Base-by-base conservation (phyloP, 2,888 invertebrate species). In the Pogonocherus hispidulus region DNA sequence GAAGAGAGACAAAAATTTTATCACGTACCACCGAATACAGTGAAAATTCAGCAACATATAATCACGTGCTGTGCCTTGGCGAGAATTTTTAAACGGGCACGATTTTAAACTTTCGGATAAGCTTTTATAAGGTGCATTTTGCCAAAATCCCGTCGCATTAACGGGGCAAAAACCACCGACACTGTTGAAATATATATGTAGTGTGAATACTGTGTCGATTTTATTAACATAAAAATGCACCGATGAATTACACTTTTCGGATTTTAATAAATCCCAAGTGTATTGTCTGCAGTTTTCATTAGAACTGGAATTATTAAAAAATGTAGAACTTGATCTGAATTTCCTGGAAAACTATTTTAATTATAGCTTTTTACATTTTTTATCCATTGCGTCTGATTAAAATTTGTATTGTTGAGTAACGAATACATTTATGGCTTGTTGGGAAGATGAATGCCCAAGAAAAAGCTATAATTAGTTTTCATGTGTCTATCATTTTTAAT, bases 1-100 rank as follows among this genome's bases (percentile, higher is more conserved):
- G 35, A 32, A 72, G 52, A 69, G 69, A 67, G 74, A 65, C 49
- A 71, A 62, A 46, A 64, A 68, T 52, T n/a, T 59, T 66, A 70
- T 68, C 70, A 72, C 70, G 71, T 72, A 68, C 35, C 54, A 64
- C 59, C 60, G 69, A 66, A 71, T 69, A 66, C 66, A 69, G 69
- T 67, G 64, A 70, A 71, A 72, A 59, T 47, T 46, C 27, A 18
- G 35, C 60, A 74, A 73, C 79, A 77, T 79, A 80, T 83, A 84
- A 84, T 84, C 81, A 81, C 82, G 82, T 83, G 83, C 81, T 79
- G 81, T 79, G 83, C 82, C 82, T 74, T 79, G 77, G 76, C 79
- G 80, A 80, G 79, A 81, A 80, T 80, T 81, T 78, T 74, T 77
- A 76, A 76, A 75, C 70, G 74, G 73, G 71, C 68, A 73, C 77